Evolutionary conservation across 2,888 invertebrate species (phyloP), one percentile per base, ranked within the genome.

Genomic region (Rhaphigaster nebulosa): DNA sequence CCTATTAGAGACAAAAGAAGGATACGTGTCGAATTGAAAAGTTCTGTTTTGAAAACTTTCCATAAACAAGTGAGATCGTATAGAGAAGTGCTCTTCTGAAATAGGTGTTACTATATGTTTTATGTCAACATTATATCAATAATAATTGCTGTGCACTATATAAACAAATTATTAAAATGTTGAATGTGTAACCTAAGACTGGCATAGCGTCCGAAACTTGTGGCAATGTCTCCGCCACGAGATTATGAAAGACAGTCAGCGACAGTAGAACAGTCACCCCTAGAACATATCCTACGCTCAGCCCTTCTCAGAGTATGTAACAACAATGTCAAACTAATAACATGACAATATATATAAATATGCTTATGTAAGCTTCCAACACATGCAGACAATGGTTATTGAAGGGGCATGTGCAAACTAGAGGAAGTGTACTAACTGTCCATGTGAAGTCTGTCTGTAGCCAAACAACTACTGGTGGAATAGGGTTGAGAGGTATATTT

Each of bases 171-270:
- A 87, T 52, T 29, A 70, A 89, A 65, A 89, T 56, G 70, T 89
- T 70, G n/a, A 76, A 50, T 65, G 70, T 70, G 84, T 90, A 91
- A 91, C 92, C 91, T 91, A 91, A 76, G 96, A 99, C 96, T 95
- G 99, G 99, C 95, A 99, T 98, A 95, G 99, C 99, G 95, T 99
- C 99, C 95, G 99, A 99, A 95, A 99, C 99, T 96, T 98, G 98
- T 95, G 99, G 99, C 97, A 99, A 98, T 95, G 99, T 98, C 96
- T 99, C 99, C 93, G 99, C 98, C 95, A 99, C 99, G 96, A 99
- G 97, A 96, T 99, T 98, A 96, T 99, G 97, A 96, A 99, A 99
- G 96, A 99, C 99, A 96, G 99, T 99, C 96, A 99, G 97, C 95
- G 99, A 99, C 95, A 99, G 98, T 95, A 99, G 97, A 95, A 99